Conservation (phyloP, 2,113 vertebrate species). For the Strigops habroptila region DNA sequence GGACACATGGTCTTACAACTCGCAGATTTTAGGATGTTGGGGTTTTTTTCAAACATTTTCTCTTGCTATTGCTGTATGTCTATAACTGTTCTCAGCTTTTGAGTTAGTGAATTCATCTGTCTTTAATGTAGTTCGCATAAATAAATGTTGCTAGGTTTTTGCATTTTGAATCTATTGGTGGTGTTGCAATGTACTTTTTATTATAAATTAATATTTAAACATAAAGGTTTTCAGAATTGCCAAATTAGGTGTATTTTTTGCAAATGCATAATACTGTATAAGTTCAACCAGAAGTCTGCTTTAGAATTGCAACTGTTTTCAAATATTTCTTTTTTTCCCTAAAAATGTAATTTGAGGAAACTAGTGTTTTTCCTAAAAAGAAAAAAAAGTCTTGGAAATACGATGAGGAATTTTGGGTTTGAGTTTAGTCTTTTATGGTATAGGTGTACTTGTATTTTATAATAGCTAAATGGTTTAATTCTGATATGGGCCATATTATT, state of each 20-base stretch:
- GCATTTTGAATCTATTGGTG: not conserved
- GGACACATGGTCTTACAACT: not conserved
- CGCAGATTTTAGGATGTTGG: constrained; percentile 5
- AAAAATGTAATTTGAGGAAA: not conserved
- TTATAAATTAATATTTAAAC: constrained; percentile 14
- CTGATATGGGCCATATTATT: not conserved
- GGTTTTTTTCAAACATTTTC: not conserved
- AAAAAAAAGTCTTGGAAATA: not conserved
- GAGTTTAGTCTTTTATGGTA: not conserved
- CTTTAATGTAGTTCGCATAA: not conserved
- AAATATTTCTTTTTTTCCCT: not conserved
- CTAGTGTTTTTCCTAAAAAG: not conserved
- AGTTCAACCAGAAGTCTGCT: not conserved
- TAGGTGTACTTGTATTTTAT: not conserved
- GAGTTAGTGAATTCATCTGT: constrained; percentile 17
- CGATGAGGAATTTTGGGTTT: not conserved
- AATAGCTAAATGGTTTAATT: not conserved
- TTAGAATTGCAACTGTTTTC: not conserved
- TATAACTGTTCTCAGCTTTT: constrained; percentile 35
- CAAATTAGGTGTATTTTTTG: not conserved
- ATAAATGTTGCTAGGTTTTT: not conserved
- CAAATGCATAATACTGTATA: not conserved
- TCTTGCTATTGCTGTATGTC: constrained; percentile 43
- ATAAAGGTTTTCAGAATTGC: not conserved
- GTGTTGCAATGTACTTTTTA: not conserved